Base-by-base conservation (phyloP, 1,140 invertebrate species). In the Plectus sambesii region DNA sequence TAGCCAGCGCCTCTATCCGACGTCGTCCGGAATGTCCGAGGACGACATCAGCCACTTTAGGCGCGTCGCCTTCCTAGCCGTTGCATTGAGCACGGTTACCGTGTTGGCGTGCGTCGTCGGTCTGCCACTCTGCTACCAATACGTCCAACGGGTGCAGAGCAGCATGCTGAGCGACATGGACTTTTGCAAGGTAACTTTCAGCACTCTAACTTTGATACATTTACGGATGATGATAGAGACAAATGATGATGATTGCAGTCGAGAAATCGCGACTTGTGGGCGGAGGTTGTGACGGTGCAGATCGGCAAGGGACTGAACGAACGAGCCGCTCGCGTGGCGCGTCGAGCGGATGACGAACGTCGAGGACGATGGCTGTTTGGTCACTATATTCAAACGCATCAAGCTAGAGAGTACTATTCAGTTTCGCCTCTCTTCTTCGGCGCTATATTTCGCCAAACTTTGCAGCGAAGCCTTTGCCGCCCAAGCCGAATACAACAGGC, bases 341-440 rank as follows among this genome's bases (percentile, higher is more conserved):
- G 62, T 25, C 47, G 36, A 36, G 49, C 60, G 8, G 36, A 42
- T 15, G 48, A 26, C 8, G 51, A 41, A 19, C 30, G 44, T 4
- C 61, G 58, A 42, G 63, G 63, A 15, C 53, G 60, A 36, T 66
- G 63, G 63, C 46, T 66, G 19, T 66, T 66, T 52, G 63, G 63
- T 5, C 63, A 66, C 37, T 66, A 56, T 40, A 62, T 66, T 42
- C 55, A 58, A 29, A 58, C 63, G 25, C 29, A 53, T 38, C 46
- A 59, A 29, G 27, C 24, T 33, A 23, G 53, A 29, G 20, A 55
- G 51, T 55, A 30, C 39, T 52, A 1, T 12, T 2, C 12, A 27
- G 22, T 33, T 40, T 6, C 26, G 3, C 2, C 12, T 15, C 51
- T 47, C 9, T 9, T 20, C 2, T 44, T 54, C 2, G 12, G 9